Base-by-base conservation (phyloP, 2,888 invertebrate genomes). In the Eudemis profundana region DNA sequence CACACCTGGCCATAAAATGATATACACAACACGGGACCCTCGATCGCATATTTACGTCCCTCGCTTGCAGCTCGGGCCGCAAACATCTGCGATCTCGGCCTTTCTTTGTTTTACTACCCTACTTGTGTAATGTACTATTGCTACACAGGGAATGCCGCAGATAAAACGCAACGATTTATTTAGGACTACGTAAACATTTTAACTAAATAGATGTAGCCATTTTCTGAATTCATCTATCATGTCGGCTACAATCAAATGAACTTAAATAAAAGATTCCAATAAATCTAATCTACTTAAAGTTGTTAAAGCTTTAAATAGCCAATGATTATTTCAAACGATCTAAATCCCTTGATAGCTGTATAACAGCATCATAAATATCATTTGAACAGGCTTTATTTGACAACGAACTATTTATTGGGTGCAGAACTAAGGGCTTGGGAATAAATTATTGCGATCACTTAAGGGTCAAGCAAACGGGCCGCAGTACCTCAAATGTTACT, bases 401-500 rank as follows among this genome's bases (percentile, higher is more conserved):
- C 61, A 61, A 46, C 46, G 53, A 51, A 33, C 46, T 46, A 53
- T 61, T 61, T 53, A 61, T 61, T 51, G 61, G 61, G 46, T 46
- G 57, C 4, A 57, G 8, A 56, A 44, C 56, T 27, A 27, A 42
- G 27, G 42, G 27, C 42, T 29, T 21, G 50, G 4, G 42, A 61
- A 61, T 61, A 61, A 61, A 50, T 42, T 42, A 51, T 51, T 50
- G 44, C 33, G 42, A 40, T 51, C 40, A 14, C 5, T 14, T 29
- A 40, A 29, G 38, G n/a, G 36, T 12, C 17, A 15, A 50, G 17
- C 49, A 23, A 47, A 47, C 27, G 47, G 29, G 2, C 29, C 27
- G 33, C 33, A 33, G 1, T 8, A 10, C 33, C 33, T 33, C 1
- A 5, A 10, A 33, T 10, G 33, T 7, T 8, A 33, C 33, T 33